Evolutionary conservation across 2,888 invertebrate species (phyloP).

Genomic region (Tholera decimalis): DNA sequence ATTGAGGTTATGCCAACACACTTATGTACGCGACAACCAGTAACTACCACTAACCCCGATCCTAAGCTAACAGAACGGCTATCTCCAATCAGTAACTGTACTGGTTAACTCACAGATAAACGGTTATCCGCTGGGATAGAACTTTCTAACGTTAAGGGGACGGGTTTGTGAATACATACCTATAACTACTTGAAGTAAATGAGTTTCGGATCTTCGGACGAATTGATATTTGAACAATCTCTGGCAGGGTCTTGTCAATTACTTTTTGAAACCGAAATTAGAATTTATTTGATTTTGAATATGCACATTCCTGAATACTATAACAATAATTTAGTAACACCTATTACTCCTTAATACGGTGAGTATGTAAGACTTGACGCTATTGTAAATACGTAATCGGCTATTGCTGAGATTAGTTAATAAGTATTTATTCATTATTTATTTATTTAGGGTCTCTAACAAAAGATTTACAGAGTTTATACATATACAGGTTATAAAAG

Average conservation of each 20-base stretch:
- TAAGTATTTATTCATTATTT: too few species aligned
- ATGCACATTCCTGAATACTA: too few species aligned
- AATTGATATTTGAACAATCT: constrained; percentile 22
- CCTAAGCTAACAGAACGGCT: constrained; percentile 53
- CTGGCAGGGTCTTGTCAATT: not conserved
- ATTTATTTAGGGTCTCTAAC: too few species aligned
- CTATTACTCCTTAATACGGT: too few species aligned
- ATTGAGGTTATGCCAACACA: constrained; percentile 39
- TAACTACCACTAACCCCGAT: constrained; percentile 30
- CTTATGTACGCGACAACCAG: constrained; percentile 24
- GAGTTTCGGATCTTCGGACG: constrained; percentile 22
- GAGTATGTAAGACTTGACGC: too few species aligned
- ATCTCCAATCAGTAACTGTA: constrained; percentile 60
- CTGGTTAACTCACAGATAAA: constrained; percentile 61
- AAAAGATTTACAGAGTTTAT: too few species aligned
- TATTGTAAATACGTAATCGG: too few species aligned
- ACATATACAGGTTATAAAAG: too few species aligned
- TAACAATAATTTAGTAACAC: too few species aligned
- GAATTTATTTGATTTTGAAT: too few species aligned
- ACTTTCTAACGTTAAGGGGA: constrained; percentile 35
- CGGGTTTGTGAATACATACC: not conserved
- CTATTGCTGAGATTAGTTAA: too few species aligned
- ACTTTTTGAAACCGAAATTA: not conserved
- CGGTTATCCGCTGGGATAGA: constrained; percentile 49
- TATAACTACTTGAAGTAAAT: constrained; percentile 4